Conservation (phyloP, 2,888 invertebrate genomes). For the Acanthococcus lagerstroemiae region DNA sequence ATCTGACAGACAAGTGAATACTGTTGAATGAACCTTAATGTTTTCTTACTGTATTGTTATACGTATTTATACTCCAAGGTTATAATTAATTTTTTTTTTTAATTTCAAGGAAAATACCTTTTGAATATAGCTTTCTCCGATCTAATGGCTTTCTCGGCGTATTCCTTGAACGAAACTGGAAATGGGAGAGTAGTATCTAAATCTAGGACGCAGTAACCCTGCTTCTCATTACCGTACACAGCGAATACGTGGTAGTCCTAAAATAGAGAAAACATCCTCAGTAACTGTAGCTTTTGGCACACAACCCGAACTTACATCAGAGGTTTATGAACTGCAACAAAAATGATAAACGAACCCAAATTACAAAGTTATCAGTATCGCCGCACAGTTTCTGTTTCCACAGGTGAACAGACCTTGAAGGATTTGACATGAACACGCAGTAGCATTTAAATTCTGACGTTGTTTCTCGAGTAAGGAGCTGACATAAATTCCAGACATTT, state of each 20-base stretch:
- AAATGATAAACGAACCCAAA: slow-evolving; percentile 17
- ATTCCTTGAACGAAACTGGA: slow-evolving; percentile 22
- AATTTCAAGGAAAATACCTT: neutral
- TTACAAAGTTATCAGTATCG: neutral
- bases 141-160: slow-evolving; percentile 8
- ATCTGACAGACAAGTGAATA: no score
- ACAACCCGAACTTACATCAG: no score
- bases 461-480: neutral
- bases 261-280: neutral
- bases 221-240: slow-evolving; percentile 13
- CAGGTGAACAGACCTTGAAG: neutral
- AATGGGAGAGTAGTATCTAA: slow-evolving; percentile 17
- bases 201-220: slow-evolving; percentile 23
- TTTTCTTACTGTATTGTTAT: no score
- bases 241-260: slow-evolving; percentile 24
- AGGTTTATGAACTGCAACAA: no score
- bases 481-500: slow-evolving; percentile 23
- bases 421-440: slow-evolving; percentile 21
- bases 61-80: no score
- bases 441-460: neutral
- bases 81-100: no score
- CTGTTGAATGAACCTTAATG: no score
- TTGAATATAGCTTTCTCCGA: slow-evolving; percentile 1
- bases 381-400: slow-evolving; percentile 26
- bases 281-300: neutral